Percentiles rank a stretch among this genome's conserved stretches.
These are phyloP conservation scores for Trichogramma dendrolimi DNA, from an alignment of 2,888 invertebrate species.

Conservation along the genomic window DNA sequence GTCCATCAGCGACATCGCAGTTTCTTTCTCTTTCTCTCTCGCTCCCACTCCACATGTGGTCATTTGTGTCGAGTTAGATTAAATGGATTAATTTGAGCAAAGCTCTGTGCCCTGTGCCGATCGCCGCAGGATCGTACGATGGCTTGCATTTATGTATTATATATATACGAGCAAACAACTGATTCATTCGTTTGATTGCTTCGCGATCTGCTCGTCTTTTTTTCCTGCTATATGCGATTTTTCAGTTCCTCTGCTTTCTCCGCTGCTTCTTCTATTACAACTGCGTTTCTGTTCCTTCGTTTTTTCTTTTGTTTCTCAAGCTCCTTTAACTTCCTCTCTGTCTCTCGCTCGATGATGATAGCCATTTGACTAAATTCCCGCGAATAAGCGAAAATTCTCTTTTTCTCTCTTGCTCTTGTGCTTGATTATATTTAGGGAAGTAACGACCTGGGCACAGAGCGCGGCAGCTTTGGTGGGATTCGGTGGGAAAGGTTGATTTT, in stretches of 20 bases:
- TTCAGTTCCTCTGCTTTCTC: slow-evolving; percentile 4
- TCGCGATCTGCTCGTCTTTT: too few species aligned
- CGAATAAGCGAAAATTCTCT: slow-evolving; percentile 19
- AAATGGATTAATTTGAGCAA: slow-evolving; percentile 49
- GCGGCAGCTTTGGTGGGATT: slow-evolving; percentile 21
- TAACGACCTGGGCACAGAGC: background rate
- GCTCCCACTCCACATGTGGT: slow-evolving; percentile 37
- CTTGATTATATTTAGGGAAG: background rate
- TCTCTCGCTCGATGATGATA: slow-evolving; percentile 15
- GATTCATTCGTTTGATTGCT: too few species aligned
- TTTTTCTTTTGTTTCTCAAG: slow-evolving; percentile 17
- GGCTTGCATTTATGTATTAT: too few species aligned
- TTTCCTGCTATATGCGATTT: too few species aligned
- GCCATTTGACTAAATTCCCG: background rate
- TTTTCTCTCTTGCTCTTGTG: slow-evolving; percentile 7
- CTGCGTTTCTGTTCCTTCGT: slow-evolving; percentile 17
- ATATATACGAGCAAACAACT: too few species aligned
- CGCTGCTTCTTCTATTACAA: slow-evolving; percentile 6
- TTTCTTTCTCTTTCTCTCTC: slow-evolving; percentile 11
- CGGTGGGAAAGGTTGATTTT: slow-evolving; percentile 6
- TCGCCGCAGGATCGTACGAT: too few species aligned
- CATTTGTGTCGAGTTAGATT: slow-evolving; percentile 52
- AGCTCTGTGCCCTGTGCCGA: too few species aligned
- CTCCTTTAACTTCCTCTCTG: slow-evolving; percentile 1
- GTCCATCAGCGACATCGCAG: background rate